Conservation (phyloP, 2,797 vertebrate genomes). For the Manis javanica region DNA sequence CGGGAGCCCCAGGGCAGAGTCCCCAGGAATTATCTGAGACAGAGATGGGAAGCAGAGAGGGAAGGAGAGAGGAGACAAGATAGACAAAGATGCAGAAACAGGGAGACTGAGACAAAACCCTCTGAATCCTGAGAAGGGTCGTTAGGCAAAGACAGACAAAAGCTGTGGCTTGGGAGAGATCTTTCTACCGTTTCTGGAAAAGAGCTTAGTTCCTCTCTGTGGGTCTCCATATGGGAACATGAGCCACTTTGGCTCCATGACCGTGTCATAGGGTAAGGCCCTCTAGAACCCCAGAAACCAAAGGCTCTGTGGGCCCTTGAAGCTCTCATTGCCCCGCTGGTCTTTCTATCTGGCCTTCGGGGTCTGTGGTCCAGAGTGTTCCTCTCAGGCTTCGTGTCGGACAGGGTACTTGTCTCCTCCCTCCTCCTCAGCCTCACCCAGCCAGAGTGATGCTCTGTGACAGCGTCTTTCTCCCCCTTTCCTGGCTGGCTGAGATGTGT, state of each 20-base stretch:
- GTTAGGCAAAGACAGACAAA: constrained; percentile 7
- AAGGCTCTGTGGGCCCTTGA: background rate
- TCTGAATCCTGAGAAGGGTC: background rate
- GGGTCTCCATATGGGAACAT: constrained; percentile 46
- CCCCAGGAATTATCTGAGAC: constrained; percentile 64
- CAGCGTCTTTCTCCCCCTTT: background rate
- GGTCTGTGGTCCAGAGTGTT: background rate
- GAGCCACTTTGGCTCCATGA: background rate
- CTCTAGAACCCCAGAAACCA: background rate
- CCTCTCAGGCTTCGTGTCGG: background rate
- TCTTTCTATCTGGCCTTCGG: background rate
- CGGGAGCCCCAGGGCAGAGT: constrained; percentile 83
- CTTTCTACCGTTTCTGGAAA: constrained; percentile 80
- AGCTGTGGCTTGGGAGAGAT: constrained; percentile 8
- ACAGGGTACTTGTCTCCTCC: background rate
- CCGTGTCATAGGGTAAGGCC: background rate
- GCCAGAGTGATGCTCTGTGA: background rate
- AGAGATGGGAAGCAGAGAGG: background rate
- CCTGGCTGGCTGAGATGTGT: background rate
- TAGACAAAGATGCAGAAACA: background rate
- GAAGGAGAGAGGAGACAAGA: background rate
- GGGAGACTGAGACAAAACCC: background rate
- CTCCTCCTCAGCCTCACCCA: background rate
- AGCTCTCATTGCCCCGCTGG: background rate
- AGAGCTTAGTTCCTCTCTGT: constrained; percentile 61